A percentile compares a stretch with the other conserved stretches of the same genome.
phyloP scores from a whole-genome alignment of 2,888 invertebrate genomes.

The Operophtera brumata region DNA sequence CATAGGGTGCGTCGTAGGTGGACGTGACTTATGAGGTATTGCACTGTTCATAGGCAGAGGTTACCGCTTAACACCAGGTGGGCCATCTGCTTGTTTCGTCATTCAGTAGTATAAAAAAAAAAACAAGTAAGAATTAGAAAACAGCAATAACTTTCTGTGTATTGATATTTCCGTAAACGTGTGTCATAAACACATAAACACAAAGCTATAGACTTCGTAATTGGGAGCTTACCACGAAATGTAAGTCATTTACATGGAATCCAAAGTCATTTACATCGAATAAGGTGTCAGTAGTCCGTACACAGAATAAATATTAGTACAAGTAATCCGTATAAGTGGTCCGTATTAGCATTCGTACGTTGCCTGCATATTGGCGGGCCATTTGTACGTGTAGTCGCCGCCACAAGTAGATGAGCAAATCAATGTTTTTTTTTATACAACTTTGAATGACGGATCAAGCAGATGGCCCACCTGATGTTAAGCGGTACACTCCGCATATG shows the following conservation, averaged over 20 bases:
- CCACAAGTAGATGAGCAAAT: background rate
- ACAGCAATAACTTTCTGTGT: background rate
- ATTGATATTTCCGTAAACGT: background rate
- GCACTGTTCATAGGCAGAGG: no score
- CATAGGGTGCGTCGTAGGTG: no score
- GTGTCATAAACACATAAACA: background rate
- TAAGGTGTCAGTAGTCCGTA: slow-evolving; percentile 30
- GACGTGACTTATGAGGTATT: no score
- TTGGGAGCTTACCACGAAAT: slow-evolving; percentile 10
- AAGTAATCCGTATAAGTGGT: slow-evolving; percentile 30
- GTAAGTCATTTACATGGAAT: slow-evolving; percentile 23
- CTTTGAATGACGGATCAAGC: no score
- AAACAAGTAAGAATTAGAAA: background rate
- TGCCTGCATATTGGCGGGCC: slow-evolving; percentile 14
- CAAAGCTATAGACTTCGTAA: slow-evolving; percentile 4
- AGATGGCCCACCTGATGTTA: no score
- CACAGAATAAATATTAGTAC: no score
- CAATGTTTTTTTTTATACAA: no score
- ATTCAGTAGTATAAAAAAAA: background rate
- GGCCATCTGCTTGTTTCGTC: no score
- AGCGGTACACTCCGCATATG: no score
- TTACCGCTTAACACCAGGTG: no score
- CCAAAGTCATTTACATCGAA: slow-evolving; percentile 19
- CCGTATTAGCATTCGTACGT: slow-evolving; percentile 25
- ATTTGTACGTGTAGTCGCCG: background rate